Conservation (phyloP, 2,888 invertebrate genomes). For the Teinopalpus imperialis region DNA sequence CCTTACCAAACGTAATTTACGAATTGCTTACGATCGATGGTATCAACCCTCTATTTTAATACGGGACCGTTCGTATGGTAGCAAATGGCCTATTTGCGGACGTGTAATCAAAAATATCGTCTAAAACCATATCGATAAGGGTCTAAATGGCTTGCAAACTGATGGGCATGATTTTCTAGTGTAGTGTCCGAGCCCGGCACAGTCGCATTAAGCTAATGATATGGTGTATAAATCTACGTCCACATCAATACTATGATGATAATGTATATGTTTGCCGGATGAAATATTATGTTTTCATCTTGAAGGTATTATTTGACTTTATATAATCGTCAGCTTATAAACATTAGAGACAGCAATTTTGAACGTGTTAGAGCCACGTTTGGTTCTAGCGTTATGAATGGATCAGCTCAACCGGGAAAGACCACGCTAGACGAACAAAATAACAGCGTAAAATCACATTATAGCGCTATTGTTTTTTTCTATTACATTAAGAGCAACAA, state of each 20-base stretch:
- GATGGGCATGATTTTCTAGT: constrained; percentile 31
- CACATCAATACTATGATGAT: constrained; percentile 24
- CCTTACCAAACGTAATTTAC: constrained; percentile 56
- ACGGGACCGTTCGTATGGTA: constrained; percentile 33
- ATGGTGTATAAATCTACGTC: constrained; percentile 25
- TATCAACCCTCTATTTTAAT: constrained; percentile 48
- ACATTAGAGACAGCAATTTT: too few species aligned
- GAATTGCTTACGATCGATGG: constrained; percentile 59
- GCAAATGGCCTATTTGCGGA: constrained; percentile 33
- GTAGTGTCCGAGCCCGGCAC: constrained; percentile 1
- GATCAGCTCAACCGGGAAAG: too few species aligned
- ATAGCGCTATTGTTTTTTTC: too few species aligned
- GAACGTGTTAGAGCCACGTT: too few species aligned
- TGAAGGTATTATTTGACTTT: too few species aligned
- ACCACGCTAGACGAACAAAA: too few species aligned
- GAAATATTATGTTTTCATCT: too few species aligned
- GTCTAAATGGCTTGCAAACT: constrained; percentile 32
- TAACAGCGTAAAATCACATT: too few species aligned
- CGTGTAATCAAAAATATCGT: constrained; percentile 37
- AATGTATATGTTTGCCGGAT: constrained; percentile 16
- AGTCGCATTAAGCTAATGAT: constrained; percentile 36
- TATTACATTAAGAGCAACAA: too few species aligned
- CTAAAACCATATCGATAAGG: constrained; percentile 38
- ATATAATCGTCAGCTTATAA: too few species aligned
- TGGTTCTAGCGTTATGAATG: too few species aligned